phyloP scores from a whole-genome alignment of 2,888 invertebrate species.

The Nomada flava region DNA sequence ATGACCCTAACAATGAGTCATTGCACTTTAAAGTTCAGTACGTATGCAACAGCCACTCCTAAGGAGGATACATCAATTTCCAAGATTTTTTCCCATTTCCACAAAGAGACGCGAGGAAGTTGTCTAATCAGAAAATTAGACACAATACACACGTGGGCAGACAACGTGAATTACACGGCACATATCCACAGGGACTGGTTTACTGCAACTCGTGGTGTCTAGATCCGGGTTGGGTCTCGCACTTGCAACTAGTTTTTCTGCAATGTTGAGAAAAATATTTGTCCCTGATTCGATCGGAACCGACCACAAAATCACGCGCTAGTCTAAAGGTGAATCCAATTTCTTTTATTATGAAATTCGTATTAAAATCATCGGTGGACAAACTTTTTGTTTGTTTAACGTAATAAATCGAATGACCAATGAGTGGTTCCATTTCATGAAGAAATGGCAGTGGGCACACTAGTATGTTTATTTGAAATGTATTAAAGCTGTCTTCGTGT shows the following conservation, averaged over 20 bases:
- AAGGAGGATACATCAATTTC: slow-evolving; percentile 27
- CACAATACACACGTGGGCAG: slow-evolving; percentile 41
- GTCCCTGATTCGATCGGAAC: slow-evolving; percentile 15
- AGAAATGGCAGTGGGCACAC: no score
- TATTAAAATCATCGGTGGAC: background rate
- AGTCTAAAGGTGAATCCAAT: background rate
- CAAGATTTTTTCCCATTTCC: background rate
- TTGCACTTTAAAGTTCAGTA: background rate
- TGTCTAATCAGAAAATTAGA: slow-evolving; percentile 49
- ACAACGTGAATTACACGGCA: slow-evolving; percentile 49
- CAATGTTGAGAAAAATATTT: slow-evolving; percentile 14
- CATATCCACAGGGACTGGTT: slow-evolving; percentile 49
- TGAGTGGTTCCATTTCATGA: background rate
- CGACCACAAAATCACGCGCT: background rate
- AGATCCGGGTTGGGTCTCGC: slow-evolving; percentile 53
- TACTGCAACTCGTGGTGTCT: slow-evolving; percentile 21
- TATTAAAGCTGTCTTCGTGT: no score
- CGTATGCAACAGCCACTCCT: background rate
- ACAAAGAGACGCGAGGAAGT: slow-evolving; percentile 23
- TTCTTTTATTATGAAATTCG: background rate
- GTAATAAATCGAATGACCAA: background rate
- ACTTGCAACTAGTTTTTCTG: slow-evolving; percentile 12
- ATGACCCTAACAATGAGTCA: background rate
- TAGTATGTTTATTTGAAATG: no score
- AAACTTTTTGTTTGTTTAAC: background rate